Conservation (phyloP, 2,888 invertebrate species). For the Lasius fuliginosus region DNA sequence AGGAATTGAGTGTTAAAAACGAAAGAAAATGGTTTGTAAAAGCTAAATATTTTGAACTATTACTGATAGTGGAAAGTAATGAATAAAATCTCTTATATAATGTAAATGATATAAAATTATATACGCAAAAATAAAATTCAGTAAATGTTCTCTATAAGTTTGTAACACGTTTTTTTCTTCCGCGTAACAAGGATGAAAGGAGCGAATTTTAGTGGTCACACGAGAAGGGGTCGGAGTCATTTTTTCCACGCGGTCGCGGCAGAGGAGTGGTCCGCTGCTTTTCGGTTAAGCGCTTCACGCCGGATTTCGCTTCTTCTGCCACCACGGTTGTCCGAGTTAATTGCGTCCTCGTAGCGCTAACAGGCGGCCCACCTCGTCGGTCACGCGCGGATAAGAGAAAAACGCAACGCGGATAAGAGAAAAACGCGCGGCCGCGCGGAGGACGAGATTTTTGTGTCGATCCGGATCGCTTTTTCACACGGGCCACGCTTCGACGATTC, state of each 20-base stretch:
- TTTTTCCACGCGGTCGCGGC: slow-evolving; percentile 16
- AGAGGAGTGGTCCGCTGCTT: slow-evolving; percentile 51
- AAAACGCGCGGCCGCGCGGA: slow-evolving; percentile 34
- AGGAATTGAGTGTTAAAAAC: not conserved
- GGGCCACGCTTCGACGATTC: slow-evolving; percentile 40
- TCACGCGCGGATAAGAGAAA: slow-evolving; percentile 51
- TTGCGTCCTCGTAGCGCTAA: slow-evolving; percentile 75
- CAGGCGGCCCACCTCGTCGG: slow-evolving; percentile 58
- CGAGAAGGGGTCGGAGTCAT: slow-evolving; percentile 3
- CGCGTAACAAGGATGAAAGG: not conserved
- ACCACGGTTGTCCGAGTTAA: slow-evolving; percentile 73
- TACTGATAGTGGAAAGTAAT: not conserved
- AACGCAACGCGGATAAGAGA: slow-evolving; percentile 46
- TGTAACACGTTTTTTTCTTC: not conserved
- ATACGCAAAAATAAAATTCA: not conserved
- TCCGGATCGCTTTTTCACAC: slow-evolving; percentile 46
- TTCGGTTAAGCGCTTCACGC: slow-evolving; percentile 78
- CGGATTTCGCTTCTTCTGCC: slow-evolving; percentile 76
- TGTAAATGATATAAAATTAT: not conserved
- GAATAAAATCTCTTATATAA: not conserved
- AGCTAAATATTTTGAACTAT: not conserved
- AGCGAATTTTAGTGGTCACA: not conserved
- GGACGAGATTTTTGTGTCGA: slow-evolving; percentile 45
- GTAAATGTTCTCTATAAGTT: too few relatives aligned
- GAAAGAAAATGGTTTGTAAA: not conserved